Conservation (phyloP, 2,797 vertebrate species). For the Sebastes taczanowskii region DNA sequence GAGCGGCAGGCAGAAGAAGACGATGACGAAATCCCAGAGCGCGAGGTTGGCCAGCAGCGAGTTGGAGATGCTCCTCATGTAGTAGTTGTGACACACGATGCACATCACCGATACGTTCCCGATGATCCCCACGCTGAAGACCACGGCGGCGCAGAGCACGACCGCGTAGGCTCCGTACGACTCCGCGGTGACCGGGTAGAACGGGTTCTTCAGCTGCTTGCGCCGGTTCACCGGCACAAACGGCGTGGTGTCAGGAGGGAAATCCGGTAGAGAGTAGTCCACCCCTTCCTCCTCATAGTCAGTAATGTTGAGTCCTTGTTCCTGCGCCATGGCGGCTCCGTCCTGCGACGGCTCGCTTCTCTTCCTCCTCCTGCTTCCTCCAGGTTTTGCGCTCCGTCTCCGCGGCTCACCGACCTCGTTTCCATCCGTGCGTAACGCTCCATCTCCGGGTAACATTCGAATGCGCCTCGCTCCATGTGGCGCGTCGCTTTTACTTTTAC, state of each 20-base stretch:
- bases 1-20: conserved; percentile 96
- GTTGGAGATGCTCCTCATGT: conserved; percentile 98
- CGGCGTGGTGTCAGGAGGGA: conserved; percentile 60
- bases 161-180: conserved; percentile 91
- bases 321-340: conserved; percentile 65
- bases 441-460: not conserved
- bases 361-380: not conserved
- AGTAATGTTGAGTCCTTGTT: conserved; percentile 55
- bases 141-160: conserved; percentile 85
- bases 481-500: conserved; percentile 36
- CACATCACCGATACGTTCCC: conserved; percentile 97
- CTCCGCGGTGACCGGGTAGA: conserved; percentile 90
- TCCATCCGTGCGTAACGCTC: conserved; percentile 5
- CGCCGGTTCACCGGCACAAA: conserved; percentile 60
- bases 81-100: conserved; percentile 97
- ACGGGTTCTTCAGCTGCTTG: conserved; percentile 88
- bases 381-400: not conserved
- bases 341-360: not conserved
- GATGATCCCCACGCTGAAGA: conserved; percentile 91
- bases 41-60: conserved; percentile 95
- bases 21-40: conserved; percentile 94
- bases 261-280: conserved; percentile 46
- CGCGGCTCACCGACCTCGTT: not conserved
- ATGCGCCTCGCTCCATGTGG: not conserved
- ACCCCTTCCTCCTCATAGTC: conserved; percentile 63